These are phyloP conservation scores for Megamerina dolium DNA, from an alignment of 2,888 invertebrate genomes.

Conservation along the genomic window DNA sequence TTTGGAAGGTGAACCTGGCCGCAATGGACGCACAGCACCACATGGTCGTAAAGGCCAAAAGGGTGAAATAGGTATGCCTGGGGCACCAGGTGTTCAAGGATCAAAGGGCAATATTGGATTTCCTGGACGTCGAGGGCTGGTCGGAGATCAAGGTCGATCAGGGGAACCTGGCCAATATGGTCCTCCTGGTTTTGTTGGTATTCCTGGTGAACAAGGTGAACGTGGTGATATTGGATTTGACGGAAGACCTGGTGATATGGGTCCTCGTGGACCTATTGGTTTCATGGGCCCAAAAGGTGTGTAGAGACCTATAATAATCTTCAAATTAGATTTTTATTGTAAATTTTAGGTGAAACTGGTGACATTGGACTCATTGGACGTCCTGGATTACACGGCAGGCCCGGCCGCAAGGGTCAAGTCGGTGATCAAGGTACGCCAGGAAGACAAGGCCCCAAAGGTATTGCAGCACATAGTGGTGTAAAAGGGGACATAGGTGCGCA, in stretches of 20 bases:
- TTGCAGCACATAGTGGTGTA: constrained; percentile 57
- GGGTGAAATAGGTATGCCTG: constrained; percentile 49
- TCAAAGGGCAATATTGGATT: constrained; percentile 50
- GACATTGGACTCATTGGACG: constrained; percentile 36
- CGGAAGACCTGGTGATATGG: constrained; percentile 36
- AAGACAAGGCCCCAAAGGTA: constrained; percentile 50
- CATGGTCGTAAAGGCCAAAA: constrained; percentile 48
- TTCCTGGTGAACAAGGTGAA: constrained; percentile 46
- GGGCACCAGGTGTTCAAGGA: constrained; percentile 40
- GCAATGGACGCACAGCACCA: constrained; percentile 44
- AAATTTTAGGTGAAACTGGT: constrained; percentile 30
- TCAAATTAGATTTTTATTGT: background rate
- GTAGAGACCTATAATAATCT: background rate
- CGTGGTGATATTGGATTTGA: constrained; percentile 58
- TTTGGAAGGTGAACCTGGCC: constrained; percentile 41
- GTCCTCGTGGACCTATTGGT: constrained; percentile 48
- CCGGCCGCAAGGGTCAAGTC: constrained; percentile 38
- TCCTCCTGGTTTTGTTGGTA: constrained; percentile 33
- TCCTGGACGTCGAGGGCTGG: constrained; percentile 49
- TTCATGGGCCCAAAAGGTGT: constrained; percentile 38
- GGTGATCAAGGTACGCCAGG: constrained; percentile 37
- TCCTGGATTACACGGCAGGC: constrained; percentile 29
- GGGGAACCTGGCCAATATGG: constrained; percentile 33
- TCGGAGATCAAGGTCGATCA: constrained; percentile 47
- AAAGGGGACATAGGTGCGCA: constrained; percentile 57